phyloP scores from a whole-genome alignment of 2,888 invertebrate species.

The Macrosiphum euphorbiae region DNA sequence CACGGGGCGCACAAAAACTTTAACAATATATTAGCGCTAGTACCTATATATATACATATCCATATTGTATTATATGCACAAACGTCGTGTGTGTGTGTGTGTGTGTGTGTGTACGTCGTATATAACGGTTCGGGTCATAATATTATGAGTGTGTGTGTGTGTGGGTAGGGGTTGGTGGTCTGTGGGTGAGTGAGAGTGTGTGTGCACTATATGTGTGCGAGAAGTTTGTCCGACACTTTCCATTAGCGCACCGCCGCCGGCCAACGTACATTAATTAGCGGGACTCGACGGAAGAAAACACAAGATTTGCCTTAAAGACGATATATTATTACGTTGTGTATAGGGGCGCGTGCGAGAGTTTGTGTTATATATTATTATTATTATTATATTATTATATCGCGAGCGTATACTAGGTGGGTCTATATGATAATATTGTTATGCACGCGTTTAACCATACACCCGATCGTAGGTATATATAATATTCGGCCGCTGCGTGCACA shows the following conservation, averaged over 20 bases:
- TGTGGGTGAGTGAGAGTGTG: too few relatives aligned
- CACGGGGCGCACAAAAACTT: slow-evolving; percentile 53
- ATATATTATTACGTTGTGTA: slow-evolving; percentile 11
- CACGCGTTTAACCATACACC: too few relatives aligned
- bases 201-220: background rate
- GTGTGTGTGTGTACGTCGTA: background rate
- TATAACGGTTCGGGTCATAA: slow-evolving; percentile 34
- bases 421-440: too few relatives aligned
- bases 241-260: slow-evolving; percentile 32
- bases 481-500: too few relatives aligned
- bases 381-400: background rate
- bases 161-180: too few relatives aligned
- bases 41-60: too few relatives aligned
- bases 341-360: background rate
- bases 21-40: slow-evolving; percentile 51
- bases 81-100: background rate
- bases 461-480: too few relatives aligned
- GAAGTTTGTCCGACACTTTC: slow-evolving; percentile 53
- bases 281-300: slow-evolving; percentile 48
- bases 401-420: too few relatives aligned
- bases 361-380: background rate
- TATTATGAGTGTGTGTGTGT: background rate
- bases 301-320: slow-evolving; percentile 40
- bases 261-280: slow-evolving; percentile 55
- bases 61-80: slow-evolving; percentile 11